Percentiles rank a stretch among this genome's conserved stretches.
These are phyloP conservation scores for Tachystola acroxantha DNA, from an alignment of 2,888 invertebrate genomes.

Conservation along the genomic window DNA sequence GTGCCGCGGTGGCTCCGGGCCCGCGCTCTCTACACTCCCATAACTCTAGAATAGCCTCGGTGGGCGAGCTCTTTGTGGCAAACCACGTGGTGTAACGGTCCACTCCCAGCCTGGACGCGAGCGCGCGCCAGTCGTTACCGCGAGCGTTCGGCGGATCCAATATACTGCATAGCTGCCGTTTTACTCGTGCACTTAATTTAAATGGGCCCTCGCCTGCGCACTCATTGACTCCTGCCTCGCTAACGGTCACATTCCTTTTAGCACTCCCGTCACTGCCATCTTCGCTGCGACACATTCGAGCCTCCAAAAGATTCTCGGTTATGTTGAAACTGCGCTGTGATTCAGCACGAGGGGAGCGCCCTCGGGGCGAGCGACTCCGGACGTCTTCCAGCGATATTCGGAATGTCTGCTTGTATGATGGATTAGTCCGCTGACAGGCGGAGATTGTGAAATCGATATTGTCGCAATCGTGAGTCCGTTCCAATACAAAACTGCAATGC, in stretches of 20 bases:
- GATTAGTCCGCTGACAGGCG: constrained; percentile 69
- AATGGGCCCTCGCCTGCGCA: constrained; percentile 80
- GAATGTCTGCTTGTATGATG: constrained; percentile 71
- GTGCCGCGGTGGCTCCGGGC: constrained; percentile 87
- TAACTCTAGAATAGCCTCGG: constrained; percentile 95
- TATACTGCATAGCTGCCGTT: constrained; percentile 78
- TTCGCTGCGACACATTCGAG: constrained; percentile 67
- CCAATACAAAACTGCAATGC: constrained; percentile 93
- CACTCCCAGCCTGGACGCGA: constrained; percentile 94
- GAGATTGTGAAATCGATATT: constrained; percentile 67
- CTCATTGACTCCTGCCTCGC: constrained; percentile 79
- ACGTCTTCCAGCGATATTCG: constrained; percentile 68
- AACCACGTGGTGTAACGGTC: constrained; percentile 98
- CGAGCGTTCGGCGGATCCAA: constrained; percentile 95
- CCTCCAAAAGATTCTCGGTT: constrained; percentile 66
- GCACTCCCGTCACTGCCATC: constrained; percentile 63
- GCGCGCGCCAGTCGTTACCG: constrained; percentile 97
- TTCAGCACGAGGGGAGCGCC: constrained; percentile 66
- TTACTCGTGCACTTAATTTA: constrained; percentile 77
- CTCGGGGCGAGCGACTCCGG: constrained; percentile 63
- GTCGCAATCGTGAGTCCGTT: constrained; percentile 80
- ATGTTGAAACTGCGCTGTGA: constrained; percentile 70
- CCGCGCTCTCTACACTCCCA: constrained; percentile 96
- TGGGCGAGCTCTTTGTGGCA: constrained; percentile 97
- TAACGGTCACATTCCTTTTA: constrained; percentile 77